A percentile compares a stretch with the other conserved stretches of the same genome.
phyloP scores from a whole-genome alignment of 2,113 vertebrate species.

The Noctilio leporinus region DNA sequence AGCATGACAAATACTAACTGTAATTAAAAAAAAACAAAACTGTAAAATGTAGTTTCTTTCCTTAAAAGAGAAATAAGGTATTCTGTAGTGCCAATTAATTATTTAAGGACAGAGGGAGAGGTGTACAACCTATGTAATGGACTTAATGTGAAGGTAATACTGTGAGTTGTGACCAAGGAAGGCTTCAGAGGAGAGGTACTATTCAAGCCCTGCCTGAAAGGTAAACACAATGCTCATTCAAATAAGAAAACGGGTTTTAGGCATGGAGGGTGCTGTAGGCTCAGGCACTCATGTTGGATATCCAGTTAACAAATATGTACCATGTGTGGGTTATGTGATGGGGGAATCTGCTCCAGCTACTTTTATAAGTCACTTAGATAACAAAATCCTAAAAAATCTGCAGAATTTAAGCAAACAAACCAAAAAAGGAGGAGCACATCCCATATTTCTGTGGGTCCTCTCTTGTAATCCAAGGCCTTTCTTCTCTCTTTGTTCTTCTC shows the following conservation, averaged over 20 bases:
- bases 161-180: neutral
- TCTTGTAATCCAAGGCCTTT: neutral
- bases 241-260: neutral
- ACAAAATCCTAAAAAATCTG: neutral
- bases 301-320: neutral
- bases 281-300: neutral
- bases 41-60: neutral
- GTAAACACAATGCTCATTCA: neutral
- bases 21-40: neutral
- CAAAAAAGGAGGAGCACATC: neutral
- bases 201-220: neutral
- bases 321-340: neutral
- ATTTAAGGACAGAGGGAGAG: neutral
- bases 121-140: neutral
- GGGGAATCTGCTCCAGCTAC: neutral
- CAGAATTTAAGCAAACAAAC: neutral
- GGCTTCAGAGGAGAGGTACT: neutral
- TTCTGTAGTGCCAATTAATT: neutral
- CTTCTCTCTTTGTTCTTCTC: neutral
- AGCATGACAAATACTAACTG: neutral
- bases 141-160: neutral
- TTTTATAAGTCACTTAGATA: constrained; percentile 5
- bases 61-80: neutral
- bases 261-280: neutral
- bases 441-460: constrained; percentile 29